Conservation (phyloP, 2,888 invertebrate species). For the Molanna angustata region DNA sequence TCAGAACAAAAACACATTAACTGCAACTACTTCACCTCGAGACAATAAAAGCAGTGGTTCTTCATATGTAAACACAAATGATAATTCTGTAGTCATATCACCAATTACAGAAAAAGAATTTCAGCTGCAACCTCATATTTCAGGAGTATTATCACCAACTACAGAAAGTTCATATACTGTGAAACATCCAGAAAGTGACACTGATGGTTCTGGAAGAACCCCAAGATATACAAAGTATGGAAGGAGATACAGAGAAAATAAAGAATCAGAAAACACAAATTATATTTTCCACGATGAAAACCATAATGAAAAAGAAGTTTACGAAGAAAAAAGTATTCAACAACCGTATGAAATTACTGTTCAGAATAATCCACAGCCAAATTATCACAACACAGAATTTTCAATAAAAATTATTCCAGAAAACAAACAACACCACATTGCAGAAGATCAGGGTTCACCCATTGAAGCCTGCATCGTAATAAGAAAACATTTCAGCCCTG, state of each 20-base stretch:
- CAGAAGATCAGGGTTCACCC: conserved; percentile 9
- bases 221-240: neutral
- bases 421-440: too few relatives aligned
- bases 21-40: too few relatives aligned
- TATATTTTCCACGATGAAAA: neutral
- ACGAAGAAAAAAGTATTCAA: conserved; percentile 4
- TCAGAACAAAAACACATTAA: too few relatives aligned
- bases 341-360: conserved; percentile 24
- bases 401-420: conserved; percentile 19
- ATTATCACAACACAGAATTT: conserved; percentile 9
- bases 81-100: conserved; percentile 14
- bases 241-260: conserved; percentile 1
- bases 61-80: too few relatives aligned
- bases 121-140: neutral
- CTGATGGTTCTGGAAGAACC: conserved; percentile 12
- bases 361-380: conserved; percentile 9
- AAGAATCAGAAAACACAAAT: neutral
- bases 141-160: neutral
- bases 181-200: conserved; percentile 28
- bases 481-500: conserved; percentile 20
- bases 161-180: conserved; percentile 16
- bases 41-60: too few relatives aligned
- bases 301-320: conserved; percentile 1
- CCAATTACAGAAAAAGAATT: conserved; percentile 11
- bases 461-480: conserved; percentile 29